Base-by-base conservation (phyloP, 2,888 invertebrate genomes). In the Caenorhabditis zanzibari region DNA sequence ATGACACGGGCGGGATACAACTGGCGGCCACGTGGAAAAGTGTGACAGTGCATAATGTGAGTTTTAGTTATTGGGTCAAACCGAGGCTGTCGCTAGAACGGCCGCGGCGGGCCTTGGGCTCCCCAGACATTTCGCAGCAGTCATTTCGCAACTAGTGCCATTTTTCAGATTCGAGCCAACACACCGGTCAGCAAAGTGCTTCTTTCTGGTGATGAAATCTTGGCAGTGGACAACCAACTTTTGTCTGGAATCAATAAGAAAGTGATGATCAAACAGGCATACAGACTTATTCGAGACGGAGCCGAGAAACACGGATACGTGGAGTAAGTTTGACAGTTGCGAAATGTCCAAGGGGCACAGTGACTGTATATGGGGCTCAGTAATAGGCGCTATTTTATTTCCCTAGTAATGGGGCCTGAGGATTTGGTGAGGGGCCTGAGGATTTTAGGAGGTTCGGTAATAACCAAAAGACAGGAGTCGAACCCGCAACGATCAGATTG, bases 191-290 rank as follows among this genome's bases (percentile, higher is more conserved):
- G 49, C 49, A 47, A 47, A 19, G 32, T 19, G 14, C 68, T 68
- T 10, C 54, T 68, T 38, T 14, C 49, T 19, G 68, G 68, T 3
- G 68, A 68, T 24, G 49, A 68, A 41, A 24, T 68, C 16, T 2
- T 38, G 0, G 38, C 24, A 1, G 26, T 68, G 0, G 24, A 38
- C 16, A 22, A 41, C 9, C 14, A 38, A 24, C 9, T 54, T 1
- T 26, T 54, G 2, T 7, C 16, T 16, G 52, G 54, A 26, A 68
- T 4, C 4, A 68, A 19, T 6, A 54, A 41, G 41, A 54, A 9
- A 54, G 14, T 6, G 3, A 10, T 38, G 26, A n/a, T 38, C 19
- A 9, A 22, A 16, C 7, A 41, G 10, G 68, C 32, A 7, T 32
- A 24, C 12, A 14, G 32, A 12, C 7, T 54, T 14, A 7, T 52